phyloP scores from a whole-genome alignment of 2,888 invertebrate genomes.

The Himalopsyche tibetana region DNA sequence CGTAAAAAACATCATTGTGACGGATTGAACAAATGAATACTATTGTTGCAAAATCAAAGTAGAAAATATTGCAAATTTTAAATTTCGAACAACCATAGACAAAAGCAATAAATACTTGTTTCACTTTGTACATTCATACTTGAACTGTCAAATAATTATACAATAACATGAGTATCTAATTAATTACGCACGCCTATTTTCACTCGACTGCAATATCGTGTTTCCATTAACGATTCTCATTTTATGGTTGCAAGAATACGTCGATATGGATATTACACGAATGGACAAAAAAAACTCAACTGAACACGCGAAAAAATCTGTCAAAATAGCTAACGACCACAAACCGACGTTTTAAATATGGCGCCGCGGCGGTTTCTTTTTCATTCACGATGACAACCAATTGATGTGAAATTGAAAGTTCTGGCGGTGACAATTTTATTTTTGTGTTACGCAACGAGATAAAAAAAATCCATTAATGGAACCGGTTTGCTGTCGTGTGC shows the following conservation, averaged over 20 bases:
- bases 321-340: not conserved
- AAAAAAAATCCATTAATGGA: conserved; percentile 31
- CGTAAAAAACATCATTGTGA: too few species aligned
- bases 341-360: not conserved
- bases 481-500: conserved; percentile 21
- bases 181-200: too few species aligned
- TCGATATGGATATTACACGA: not conserved
- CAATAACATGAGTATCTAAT: too few species aligned
- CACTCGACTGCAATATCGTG: too few species aligned
- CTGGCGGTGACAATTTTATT: conserved; percentile 1
- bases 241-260: not conserved
- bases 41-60: too few species aligned
- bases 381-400: not conserved
- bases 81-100: too few species aligned
- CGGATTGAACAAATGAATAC: too few species aligned
- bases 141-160: not conserved
- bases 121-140: not conserved
- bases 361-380: conserved; percentile 31
- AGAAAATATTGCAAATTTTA: too few species aligned
- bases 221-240: not conserved
- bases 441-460: not conserved
- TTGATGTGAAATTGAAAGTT: conserved; percentile 34
- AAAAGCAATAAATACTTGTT: too few species aligned
- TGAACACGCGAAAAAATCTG: not conserved
- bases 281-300: not conserved